Conservation (phyloP, 2,797 vertebrate genomes). For the Lutjanus argentimaculatus region DNA sequence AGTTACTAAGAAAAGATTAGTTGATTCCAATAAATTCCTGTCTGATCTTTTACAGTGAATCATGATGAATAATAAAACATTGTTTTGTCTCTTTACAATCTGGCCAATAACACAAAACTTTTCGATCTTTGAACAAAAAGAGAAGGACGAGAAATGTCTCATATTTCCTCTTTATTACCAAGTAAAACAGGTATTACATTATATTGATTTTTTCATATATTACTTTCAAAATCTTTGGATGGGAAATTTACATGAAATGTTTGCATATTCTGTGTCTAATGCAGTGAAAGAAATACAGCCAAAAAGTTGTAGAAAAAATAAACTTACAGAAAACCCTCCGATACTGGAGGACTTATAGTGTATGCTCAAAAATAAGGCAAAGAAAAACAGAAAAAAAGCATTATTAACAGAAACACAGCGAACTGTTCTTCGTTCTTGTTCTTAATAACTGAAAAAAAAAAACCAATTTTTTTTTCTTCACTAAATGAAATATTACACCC, state of each 20-base stretch:
- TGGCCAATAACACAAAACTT: background rate
- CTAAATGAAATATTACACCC: slow-evolving; percentile 50
- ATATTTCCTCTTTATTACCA: slow-evolving; percentile 91
- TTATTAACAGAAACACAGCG: slow-evolving; percentile 48
- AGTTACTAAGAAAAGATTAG: no score
- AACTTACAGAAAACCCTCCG: slow-evolving; percentile 58
- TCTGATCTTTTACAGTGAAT: background rate
- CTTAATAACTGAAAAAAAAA: slow-evolving; percentile 43
- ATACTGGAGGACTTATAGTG: slow-evolving; percentile 43
- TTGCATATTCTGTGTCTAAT: slow-evolving; percentile 93
- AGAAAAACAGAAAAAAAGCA: slow-evolving; percentile 60
- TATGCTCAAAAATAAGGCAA: slow-evolving; percentile 75
- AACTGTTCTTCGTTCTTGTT: slow-evolving; percentile 22
- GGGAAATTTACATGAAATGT: slow-evolving; percentile 89
- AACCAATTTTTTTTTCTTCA: slow-evolving; percentile 21
- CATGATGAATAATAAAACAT: background rate
- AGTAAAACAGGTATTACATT: slow-evolving; percentile 87
- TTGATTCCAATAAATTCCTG: no score
- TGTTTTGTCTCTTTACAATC: background rate
- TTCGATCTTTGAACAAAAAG: slow-evolving; percentile 39
- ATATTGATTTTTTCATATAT: slow-evolving; percentile 87
- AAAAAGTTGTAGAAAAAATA: slow-evolving; percentile 76
- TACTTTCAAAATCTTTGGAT: slow-evolving; percentile 89
- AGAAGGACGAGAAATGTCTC: slow-evolving; percentile 34
- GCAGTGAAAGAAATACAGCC: slow-evolving; percentile 74